Conservation (phyloP, 2,888 invertebrate species). For the Syrista parreyssii region DNA sequence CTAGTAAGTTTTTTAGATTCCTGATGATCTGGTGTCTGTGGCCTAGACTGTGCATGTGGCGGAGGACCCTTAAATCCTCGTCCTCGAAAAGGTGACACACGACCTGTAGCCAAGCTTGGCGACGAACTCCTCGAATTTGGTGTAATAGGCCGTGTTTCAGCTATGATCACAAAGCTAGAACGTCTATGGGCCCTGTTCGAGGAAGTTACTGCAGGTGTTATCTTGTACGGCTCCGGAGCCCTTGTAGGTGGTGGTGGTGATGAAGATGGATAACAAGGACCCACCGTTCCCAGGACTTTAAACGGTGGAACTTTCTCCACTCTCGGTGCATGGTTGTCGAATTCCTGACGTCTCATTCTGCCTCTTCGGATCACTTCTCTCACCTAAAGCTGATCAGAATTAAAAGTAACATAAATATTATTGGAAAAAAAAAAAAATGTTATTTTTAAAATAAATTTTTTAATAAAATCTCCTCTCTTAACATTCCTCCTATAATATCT, state of each 20-base stretch:
- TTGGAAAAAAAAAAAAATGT: neutral
- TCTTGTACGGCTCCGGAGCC: conserved; percentile 62
- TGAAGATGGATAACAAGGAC: conserved; percentile 15
- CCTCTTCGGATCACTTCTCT: neutral
- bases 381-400: neutral
- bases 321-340: conserved; percentile 26
- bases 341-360: conserved; percentile 29
- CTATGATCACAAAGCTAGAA: conserved; percentile 77
- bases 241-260: conserved; percentile 55
- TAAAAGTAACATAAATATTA: neutral
- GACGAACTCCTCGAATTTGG: conserved; percentile 67
- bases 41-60: conserved; percentile 67
- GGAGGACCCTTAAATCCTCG: conserved; percentile 68
- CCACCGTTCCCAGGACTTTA: conserved; percentile 44
- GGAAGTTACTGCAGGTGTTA: conserved; percentile 44
- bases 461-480: neutral
- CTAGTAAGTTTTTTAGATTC: conserved; percentile 10
- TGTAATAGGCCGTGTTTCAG: conserved; percentile 69
- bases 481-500: neutral
- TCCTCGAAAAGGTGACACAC: conserved; percentile 74
- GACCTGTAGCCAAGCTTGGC: conserved; percentile 65
- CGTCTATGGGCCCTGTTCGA: conserved; percentile 73
- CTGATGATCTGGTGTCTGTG: conserved; percentile 67
- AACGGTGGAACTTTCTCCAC: conserved; percentile 45
- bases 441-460: neutral